Conservation (phyloP, 2,797 vertebrate species). For the Dendrocincla tyrannina region DNA sequence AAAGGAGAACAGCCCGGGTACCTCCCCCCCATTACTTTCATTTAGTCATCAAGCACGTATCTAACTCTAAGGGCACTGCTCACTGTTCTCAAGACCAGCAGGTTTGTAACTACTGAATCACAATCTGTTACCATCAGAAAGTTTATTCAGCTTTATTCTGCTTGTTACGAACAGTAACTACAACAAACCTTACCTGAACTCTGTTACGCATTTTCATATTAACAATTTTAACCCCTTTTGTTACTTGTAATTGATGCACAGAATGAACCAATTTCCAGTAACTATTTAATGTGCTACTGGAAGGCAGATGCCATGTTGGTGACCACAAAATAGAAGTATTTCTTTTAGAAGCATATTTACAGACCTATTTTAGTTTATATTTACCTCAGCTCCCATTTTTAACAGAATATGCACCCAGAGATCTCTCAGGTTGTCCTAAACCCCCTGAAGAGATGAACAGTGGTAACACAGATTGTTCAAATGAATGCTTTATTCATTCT, state of each 20-base stretch:
- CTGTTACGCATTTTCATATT: not conserved
- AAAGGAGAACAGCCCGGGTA: not conserved
- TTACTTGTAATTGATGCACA: not conserved
- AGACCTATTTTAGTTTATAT: not conserved
- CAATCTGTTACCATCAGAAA: not conserved
- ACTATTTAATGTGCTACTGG: not conserved
- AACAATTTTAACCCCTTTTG: not conserved
- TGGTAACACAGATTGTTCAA: fast-evolving
- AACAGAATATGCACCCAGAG: not conserved
- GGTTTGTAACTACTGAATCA: not conserved
- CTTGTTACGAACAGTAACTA: not conserved
- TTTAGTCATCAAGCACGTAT: not conserved
- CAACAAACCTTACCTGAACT: not conserved
- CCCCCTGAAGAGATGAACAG: not conserved
- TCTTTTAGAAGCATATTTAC: not conserved
- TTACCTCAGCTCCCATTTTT: not conserved
- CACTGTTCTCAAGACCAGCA: not conserved
- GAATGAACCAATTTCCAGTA: not conserved
- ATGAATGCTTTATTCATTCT: constrained; percentile 38
- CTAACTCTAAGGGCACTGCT: not conserved
- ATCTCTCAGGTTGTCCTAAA: not conserved
- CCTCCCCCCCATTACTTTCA: not conserved
- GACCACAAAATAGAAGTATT: not conserved
- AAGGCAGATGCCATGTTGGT: not conserved
- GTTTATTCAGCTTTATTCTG: not conserved